Conservation (phyloP, 2,888 invertebrate genomes). For the Synergus laeviventris region DNA sequence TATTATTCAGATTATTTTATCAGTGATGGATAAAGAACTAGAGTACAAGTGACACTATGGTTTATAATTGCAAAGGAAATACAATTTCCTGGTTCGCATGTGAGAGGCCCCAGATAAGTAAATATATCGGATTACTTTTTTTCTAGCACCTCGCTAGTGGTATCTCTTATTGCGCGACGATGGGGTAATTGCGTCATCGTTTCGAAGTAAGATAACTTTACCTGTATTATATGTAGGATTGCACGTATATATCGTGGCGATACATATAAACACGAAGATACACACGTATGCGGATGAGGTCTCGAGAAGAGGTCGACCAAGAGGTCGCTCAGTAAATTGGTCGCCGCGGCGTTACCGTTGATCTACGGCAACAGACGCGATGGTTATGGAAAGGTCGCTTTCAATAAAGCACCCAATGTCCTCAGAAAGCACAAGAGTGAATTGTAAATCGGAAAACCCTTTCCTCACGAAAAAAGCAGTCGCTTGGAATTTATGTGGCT, state of each 20-base stretch:
- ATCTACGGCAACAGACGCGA: conserved; percentile 71
- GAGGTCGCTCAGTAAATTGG: conserved; percentile 72
- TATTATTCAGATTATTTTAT: neutral
- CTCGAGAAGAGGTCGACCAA: conserved; percentile 66
- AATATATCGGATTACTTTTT: conserved; percentile 6
- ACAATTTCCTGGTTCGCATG: conserved; percentile 8
- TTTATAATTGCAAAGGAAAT: conserved; percentile 17
- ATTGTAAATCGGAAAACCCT: conserved; percentile 60
- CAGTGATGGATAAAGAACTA: neutral
- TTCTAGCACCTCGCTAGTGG: conserved; percentile 6
- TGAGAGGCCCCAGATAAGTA: neutral
- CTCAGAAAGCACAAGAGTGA: conserved; percentile 60
- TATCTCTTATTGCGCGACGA: conserved; percentile 7
- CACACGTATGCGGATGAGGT: conserved; percentile 18
- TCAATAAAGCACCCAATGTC: conserved; percentile 66
- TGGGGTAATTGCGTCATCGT: conserved; percentile 25
- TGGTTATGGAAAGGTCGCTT: conserved; percentile 70
- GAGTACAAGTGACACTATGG: neutral
- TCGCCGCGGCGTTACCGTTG: conserved; percentile 60
- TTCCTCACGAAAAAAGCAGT: too few species aligned
- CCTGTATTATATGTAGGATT: neutral
- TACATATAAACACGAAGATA: conserved; percentile 35
- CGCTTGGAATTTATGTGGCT: too few species aligned
- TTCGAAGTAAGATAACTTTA: neutral
- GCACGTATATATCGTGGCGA: conserved; percentile 40